Conservation (phyloP, 2,113 vertebrate genomes). For the Grantiella picta region DNA sequence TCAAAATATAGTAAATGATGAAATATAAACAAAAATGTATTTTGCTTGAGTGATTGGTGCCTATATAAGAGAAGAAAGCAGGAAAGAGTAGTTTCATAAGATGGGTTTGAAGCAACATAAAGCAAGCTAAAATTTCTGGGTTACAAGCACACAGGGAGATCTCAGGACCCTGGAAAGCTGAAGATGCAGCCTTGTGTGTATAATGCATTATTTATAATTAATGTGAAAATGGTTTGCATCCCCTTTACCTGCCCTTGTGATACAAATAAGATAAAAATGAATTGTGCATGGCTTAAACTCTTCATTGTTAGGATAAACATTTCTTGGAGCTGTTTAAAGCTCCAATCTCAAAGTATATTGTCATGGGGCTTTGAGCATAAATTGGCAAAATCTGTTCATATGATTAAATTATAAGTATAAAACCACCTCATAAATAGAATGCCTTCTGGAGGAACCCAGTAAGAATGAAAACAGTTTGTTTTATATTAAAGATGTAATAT, state of each 20-base stretch:
- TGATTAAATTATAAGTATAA: conserved; percentile 15
- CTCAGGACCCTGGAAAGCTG: background rate
- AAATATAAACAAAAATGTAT: conserved; percentile 1
- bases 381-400: background rate
- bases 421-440: background rate
- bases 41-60: conserved; percentile 6
- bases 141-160: background rate
- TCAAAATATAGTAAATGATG: background rate
- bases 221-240: background rate
- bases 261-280: conserved; percentile 28
- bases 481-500: background rate
- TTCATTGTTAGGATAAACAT: conserved; percentile 14
- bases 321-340: conserved; percentile 4
- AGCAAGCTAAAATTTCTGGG: background rate
- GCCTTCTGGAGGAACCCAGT: background rate
- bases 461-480: background rate
- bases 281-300: background rate
- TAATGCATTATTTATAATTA: conserved; percentile 2
- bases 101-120: background rate
- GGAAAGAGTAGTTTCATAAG: background rate
- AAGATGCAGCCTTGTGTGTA: background rate
- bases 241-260: conserved; percentile 13
- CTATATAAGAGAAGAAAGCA: background rate
- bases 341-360: background rate
- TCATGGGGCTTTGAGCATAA: background rate